Conservation (phyloP, 2,113 vertebrate species). For the Helogale parvula region DNA sequence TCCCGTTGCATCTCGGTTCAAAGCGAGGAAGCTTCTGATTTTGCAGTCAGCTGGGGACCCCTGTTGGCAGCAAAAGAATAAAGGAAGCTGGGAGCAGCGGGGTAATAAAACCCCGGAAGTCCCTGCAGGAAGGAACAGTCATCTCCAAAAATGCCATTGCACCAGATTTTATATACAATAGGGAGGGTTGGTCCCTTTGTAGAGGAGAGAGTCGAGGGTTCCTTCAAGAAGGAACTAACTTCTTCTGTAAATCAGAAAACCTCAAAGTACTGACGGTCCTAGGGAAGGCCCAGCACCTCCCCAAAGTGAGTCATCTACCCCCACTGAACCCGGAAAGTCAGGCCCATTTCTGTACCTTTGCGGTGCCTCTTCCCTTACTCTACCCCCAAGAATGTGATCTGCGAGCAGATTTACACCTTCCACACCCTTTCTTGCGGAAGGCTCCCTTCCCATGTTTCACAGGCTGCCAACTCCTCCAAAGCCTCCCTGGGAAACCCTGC, state of each 20-base stretch:
- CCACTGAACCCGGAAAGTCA: constrained; percentile 23
- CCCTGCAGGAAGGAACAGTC: not conserved
- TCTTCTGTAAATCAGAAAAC: constrained; percentile 15
- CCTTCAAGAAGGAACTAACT: not conserved
- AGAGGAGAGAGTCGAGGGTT: not conserved
- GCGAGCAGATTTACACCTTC: not conserved
- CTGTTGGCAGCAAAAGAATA: constrained; percentile 25
- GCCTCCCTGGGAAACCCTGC: not conserved
- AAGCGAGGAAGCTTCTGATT: not conserved
- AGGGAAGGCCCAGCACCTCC: not conserved
- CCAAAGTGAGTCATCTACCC: not conserved
- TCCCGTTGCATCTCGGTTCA: not conserved
- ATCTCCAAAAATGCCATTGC: constrained; percentile 29
- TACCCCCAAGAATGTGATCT: not conserved
- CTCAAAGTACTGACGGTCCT: not conserved
- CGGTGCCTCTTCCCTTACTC: not conserved
- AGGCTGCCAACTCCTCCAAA: not conserved
- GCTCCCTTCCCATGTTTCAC: not conserved
- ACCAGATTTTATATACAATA: not conserved
- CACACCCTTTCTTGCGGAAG: not conserved
- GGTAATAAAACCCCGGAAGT: not conserved
- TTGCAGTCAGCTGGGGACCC: constrained; percentile 66
- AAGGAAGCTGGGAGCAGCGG: not conserved
- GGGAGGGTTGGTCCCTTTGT: not conserved
- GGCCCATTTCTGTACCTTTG: not conserved